These are phyloP conservation scores for Mobula birostris DNA, from an alignment of 2,113 vertebrate species.

Conservation along the genomic window DNA sequence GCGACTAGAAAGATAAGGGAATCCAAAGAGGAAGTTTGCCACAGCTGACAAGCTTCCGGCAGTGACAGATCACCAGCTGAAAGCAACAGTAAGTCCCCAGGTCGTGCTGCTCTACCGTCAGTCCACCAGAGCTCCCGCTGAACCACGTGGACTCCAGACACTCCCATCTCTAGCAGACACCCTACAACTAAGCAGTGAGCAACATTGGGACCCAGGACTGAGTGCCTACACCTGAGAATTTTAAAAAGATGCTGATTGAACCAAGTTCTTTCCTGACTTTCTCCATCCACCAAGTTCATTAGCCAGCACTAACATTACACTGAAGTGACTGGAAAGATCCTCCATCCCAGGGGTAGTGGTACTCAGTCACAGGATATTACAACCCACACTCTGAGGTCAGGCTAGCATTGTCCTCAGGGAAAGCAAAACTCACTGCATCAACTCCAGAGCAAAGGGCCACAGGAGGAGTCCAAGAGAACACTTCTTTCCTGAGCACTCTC, in stretches of 20 bases:
- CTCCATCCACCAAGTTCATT: background rate
- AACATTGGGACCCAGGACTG: background rate
- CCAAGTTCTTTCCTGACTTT: background rate
- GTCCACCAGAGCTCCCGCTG: background rate
- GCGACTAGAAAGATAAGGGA: background rate
- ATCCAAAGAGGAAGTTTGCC: constrained; percentile 8
- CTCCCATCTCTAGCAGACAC: background rate
- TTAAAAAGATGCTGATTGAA: background rate
- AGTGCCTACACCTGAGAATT: background rate
- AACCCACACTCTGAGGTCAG: no score
- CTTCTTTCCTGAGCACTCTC: background rate
- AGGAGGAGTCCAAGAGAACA: no score
- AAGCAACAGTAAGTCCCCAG: background rate
- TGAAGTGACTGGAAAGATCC: no score
- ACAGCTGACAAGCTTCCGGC: background rate
- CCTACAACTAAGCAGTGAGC: background rate
- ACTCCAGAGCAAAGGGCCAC: background rate
- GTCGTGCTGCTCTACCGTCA: background rate
- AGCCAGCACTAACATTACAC: no score
- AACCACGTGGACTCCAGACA: background rate
- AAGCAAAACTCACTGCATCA: background rate
- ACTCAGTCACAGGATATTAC: no score
- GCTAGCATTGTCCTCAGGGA: background rate
- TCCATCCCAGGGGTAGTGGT: no score
- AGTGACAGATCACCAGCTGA: background rate